phyloP scores from a whole-genome alignment of 2,797 vertebrate species.

The Merluccius polli region DNA sequence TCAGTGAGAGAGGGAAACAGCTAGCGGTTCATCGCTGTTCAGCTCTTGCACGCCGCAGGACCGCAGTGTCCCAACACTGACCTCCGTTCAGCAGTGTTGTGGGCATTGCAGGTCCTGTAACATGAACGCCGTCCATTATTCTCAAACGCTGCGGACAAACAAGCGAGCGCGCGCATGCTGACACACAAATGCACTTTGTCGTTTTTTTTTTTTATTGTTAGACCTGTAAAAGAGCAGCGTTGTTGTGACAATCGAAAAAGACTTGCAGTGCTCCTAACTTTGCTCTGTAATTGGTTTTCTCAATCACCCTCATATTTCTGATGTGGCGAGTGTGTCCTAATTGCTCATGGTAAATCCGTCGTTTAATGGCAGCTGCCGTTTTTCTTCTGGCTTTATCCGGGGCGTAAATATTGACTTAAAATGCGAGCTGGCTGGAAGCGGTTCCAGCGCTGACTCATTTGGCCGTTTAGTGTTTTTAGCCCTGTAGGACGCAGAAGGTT shows the following conservation, averaged over 20 bases:
- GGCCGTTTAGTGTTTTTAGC: slow-evolving; percentile 58
- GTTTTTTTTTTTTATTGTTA: background rate
- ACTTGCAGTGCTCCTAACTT: background rate
- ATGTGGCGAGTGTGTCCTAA: slow-evolving; percentile 34
- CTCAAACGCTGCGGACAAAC: background rate
- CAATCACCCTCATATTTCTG: slow-evolving; percentile 15
- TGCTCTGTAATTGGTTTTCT: background rate
- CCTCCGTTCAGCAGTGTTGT: too few species aligned
- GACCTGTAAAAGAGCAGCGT: background rate
- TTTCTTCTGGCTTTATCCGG: slow-evolving; percentile 52
- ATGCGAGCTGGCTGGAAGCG: slow-evolving; percentile 63
- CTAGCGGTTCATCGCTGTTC: background rate
- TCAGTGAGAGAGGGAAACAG: background rate
- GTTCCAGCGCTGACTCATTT: slow-evolving; percentile 61
- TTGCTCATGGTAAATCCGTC: slow-evolving; percentile 39
- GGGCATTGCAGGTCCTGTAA: background rate
- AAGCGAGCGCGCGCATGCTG: background rate
- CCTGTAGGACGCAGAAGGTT: slow-evolving; percentile 37
- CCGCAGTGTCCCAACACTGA: background rate
- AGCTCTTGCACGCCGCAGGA: background rate
- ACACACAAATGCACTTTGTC: too few species aligned
- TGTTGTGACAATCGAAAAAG: background rate
- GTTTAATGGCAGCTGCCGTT: slow-evolving; percentile 43
- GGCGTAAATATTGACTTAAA: slow-evolving; percentile 68
- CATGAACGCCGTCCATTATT: background rate